Evolutionary conservation across 2,113 vertebrate genomes (phyloP), one percentile per base, ranked within the genome.

Genomic region (Channa maculata): DNA sequence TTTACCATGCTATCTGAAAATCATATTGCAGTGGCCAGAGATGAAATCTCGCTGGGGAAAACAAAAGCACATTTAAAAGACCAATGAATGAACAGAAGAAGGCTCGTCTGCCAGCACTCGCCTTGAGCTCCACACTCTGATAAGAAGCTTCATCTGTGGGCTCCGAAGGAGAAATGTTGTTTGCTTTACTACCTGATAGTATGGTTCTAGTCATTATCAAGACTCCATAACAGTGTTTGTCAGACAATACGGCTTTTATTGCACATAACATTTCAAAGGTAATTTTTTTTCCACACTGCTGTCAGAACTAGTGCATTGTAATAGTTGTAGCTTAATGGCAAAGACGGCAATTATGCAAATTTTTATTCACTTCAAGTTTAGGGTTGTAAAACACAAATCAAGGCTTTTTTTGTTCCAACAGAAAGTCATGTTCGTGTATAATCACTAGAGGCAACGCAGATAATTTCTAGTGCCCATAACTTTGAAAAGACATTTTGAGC

Each of bases 41-140:
- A 91, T 92, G 38, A 84, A 85, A 86, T 87, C 68, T 80, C 33
- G 34, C 39, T 24, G 60, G 4, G 46, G 60, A 79, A 71, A 84
- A 89, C 58, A 84, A 72, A 69, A 68, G 62, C 49, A 51, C 36
- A 61, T 80, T 66, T 57, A 46, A 74, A 69, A 68, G 41, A 52
- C n/a, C 12, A 49, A 48, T 13, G 59, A 74, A 53, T 67, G 43
- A 86, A 55, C 48, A 74, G 39, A 65, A 38, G 43, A 57, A 46
- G n/a, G 49, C 60, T 78, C 54, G 68, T 79, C 53, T 66, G 58
- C 61, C 37, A 7, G 55, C 50, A 52, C 5, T 3, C 46, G 62
- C 76, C 33, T 62, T 69, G 34, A 63, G 52, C 54, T 58, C 14
- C 52, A 81, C 66, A 67, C 67, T 37, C 3, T 58, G 62, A 77